A percentile compares a stretch with the other conserved stretches of the same genome.
phyloP scores from a whole-genome alignment of 2,797 vertebrate species.

The Hydrocynus forskahlii region DNA sequence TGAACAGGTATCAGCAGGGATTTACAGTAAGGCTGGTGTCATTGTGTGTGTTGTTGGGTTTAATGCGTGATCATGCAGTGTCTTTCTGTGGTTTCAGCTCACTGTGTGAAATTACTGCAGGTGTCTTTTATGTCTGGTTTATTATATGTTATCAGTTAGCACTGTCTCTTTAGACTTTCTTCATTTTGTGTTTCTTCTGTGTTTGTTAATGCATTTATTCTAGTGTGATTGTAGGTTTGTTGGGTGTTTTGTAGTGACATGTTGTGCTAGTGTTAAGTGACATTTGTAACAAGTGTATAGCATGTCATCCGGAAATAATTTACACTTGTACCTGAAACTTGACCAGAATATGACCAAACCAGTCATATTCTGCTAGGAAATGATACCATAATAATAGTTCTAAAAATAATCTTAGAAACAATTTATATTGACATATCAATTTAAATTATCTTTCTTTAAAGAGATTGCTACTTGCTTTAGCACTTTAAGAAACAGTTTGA shows the following conservation, averaged over 20 bases:
- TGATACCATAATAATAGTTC: too few relatives aligned
- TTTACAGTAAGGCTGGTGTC: neutral
- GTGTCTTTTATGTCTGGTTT: slow-evolving; percentile 21
- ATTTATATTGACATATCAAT: neutral
- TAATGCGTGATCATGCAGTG: neutral
- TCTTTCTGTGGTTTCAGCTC: neutral
- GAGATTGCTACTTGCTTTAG: neutral
- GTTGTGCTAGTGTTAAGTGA: neutral
- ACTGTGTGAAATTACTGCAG: slow-evolving; percentile 5
- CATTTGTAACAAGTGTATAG: neutral
- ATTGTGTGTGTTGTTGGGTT: slow-evolving; percentile 14
- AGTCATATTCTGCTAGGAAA: too few relatives aligned
- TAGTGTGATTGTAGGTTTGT: neutral
- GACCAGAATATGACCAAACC: too few relatives aligned
- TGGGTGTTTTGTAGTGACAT: neutral
- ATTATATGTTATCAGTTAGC: slow-evolving; percentile 16
- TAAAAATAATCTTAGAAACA: neutral
- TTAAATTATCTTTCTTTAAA: neutral
- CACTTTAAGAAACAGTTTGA: neutral
- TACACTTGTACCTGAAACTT: too few relatives aligned
- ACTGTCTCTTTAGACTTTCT: slow-evolving; percentile 2
- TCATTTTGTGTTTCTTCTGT: neutral
- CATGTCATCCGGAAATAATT: neutral
- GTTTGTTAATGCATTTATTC: neutral
- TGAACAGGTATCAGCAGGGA: neutral